phyloP scores from a whole-genome alignment of 1,140 invertebrate species.

The Coelopa frigida region DNA sequence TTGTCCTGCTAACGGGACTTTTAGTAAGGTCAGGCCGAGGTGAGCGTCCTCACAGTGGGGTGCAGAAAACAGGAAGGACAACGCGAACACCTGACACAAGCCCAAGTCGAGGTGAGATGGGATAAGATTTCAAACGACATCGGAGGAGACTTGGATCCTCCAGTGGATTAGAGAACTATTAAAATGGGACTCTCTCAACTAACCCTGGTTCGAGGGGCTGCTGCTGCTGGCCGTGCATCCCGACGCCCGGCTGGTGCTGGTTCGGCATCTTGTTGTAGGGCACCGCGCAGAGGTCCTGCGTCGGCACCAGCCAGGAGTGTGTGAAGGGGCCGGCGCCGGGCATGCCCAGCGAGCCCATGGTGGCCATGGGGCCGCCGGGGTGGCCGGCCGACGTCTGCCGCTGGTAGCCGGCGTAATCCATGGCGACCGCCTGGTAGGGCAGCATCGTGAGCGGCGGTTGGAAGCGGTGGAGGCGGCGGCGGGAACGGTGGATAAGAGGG shows the following conservation, averaged over 20 bases:
- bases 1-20: too few relatives aligned
- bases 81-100: too few relatives aligned
- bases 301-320: constrained; percentile 88
- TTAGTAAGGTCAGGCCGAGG: too few relatives aligned
- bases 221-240: constrained; percentile 52
- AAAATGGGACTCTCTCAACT: constrained; percentile 48
- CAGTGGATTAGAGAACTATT: too few relatives aligned
- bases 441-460: too few relatives aligned
- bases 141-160: too few relatives aligned
- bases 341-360: constrained; percentile 54
- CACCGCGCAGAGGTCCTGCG: constrained; percentile 73
- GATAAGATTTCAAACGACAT: too few relatives aligned
- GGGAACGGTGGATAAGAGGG: too few relatives aligned
- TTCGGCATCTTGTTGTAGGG: constrained; percentile 66
- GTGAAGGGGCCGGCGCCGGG: constrained; percentile 61
- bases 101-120: too few relatives aligned
- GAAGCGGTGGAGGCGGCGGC: too few relatives aligned
- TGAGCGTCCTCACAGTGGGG: too few relatives aligned
- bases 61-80: too few relatives aligned
- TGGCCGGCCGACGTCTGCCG: constrained; percentile 60
- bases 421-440: constrained; percentile 78
- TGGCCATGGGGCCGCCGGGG: constrained; percentile 46
- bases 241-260: constrained; percentile 39
- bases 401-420: constrained; percentile 80
- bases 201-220: constrained; percentile 85